These are phyloP conservation scores for Diadema setosum DNA, from an alignment of 35 echinoderm and acorn worm species.

Conservation along the genomic window DNA sequence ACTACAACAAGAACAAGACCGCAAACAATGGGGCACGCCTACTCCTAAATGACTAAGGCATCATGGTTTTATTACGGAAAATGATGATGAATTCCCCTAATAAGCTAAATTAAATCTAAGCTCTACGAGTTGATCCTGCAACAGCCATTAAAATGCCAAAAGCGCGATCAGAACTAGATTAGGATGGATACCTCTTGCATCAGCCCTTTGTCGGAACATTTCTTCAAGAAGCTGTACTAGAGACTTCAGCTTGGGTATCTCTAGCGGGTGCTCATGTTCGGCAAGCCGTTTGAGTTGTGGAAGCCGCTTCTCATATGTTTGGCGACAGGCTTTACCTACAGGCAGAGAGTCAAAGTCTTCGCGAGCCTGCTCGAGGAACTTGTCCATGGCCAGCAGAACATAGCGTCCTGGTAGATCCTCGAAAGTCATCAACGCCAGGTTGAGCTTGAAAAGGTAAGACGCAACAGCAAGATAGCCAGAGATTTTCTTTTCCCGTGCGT, in stretches of 20 bases:
- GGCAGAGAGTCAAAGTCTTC: background rate
- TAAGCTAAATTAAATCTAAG: no score
- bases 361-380: background rate
- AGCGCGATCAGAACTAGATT: no score
- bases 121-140: no score
- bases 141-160: no score
- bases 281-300: background rate
- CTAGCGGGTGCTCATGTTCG: background rate
- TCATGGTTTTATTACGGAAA: no score
- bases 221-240: background rate
- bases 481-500: background rate
- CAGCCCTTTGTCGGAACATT: conserved; percentile 5
- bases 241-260: conserved; percentile 32
- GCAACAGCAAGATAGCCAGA: background rate
- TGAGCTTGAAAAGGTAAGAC: conserved; percentile 39
- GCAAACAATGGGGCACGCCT: no score
- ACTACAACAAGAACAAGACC: no score
- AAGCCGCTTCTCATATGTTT: background rate
- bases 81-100: no score
- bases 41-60: no score
- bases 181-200: conserved; percentile 52
- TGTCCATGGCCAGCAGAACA: conserved; percentile 20
- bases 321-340: background rate
- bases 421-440: conserved; percentile 44
- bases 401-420: conserved; percentile 35